Percentiles rank a stretch among this genome's conserved stretches.
Evolutionary conservation across 2,888 invertebrate species (phyloP).

Genomic region (Aleiodes testaceus): DNA sequence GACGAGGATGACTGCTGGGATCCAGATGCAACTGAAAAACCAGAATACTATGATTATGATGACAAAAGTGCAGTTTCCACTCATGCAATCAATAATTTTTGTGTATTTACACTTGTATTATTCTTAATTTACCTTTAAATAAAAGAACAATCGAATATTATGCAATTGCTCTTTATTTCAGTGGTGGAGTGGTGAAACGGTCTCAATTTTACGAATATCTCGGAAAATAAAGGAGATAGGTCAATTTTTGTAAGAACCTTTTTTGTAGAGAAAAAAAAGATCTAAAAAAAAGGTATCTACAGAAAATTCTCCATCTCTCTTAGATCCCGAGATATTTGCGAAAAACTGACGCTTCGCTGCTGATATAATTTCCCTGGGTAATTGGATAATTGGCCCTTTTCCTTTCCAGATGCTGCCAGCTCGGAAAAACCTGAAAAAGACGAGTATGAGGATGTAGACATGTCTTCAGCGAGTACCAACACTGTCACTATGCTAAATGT

Average conservation of each 20-base stretch:
- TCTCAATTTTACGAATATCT: background rate
- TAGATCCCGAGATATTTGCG: no score
- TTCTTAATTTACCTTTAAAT: slow-evolving; percentile 17
- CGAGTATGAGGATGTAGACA: slow-evolving; percentile 26
- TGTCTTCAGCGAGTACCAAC: slow-evolving; percentile 19
- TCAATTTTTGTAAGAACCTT: no score
- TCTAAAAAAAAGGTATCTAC: no score
- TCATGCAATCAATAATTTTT: slow-evolving; percentile 6
- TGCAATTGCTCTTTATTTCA: slow-evolving; percentile 19
- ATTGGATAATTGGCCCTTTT: background rate
- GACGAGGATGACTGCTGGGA: slow-evolving; percentile 53
- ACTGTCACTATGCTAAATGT: background rate
- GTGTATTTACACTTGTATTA: background rate
- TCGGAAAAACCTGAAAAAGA: slow-evolving; percentile 30
- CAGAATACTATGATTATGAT: slow-evolving; percentile 62
- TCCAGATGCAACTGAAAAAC: slow-evolving; percentile 50
- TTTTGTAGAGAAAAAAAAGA: background rate
- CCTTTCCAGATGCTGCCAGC: slow-evolving; percentile 39
- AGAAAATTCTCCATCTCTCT: no score
- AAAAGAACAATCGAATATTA: background rate
- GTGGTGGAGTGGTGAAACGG: background rate
- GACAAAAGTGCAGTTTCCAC: slow-evolving; percentile 47
- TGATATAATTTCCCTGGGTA: background rate
- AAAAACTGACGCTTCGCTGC: background rate
- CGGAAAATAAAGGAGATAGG: no score